Percentiles rank a stretch among this genome's conserved stretches.
Conservation (phyloP, 2,888 invertebrate genomes). For the Orthonevra nobilis region DNA sequence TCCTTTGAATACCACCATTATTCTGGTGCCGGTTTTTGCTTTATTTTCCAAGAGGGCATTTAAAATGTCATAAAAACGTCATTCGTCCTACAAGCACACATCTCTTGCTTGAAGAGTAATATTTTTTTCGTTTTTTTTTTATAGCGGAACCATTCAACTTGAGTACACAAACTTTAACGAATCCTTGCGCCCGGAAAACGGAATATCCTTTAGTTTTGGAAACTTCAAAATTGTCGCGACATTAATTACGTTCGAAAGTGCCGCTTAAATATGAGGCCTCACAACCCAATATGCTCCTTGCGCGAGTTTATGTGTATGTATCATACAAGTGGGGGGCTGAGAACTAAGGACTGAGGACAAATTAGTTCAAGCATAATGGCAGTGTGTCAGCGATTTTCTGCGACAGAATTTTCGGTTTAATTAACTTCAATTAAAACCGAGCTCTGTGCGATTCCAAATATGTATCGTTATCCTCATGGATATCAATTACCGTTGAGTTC, state of each 20-base stretch:
- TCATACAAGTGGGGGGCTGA: neutral
- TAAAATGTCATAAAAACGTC: conserved; percentile 63
- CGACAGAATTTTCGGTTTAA: conserved; percentile 66
- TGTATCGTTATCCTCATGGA: conserved; percentile 39
- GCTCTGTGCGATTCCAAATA: conserved; percentile 11
- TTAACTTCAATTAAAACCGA: conserved; percentile 61
- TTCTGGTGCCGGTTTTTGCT: neutral
- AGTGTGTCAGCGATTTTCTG: conserved; percentile 60
- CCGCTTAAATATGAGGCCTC: conserved; percentile 35
- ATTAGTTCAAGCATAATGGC: conserved; percentile 59
- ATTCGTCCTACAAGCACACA: conserved; percentile 26
- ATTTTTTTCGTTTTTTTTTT: conserved; percentile 4
- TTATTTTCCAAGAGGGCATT: conserved; percentile 35
- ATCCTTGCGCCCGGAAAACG: neutral
- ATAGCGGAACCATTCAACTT: conserved; percentile 18
- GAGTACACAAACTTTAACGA: neutral
- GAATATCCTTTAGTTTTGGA: conserved; percentile 8
- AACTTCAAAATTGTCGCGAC: conserved; percentile 26
- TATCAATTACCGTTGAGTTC: conserved; percentile 52
- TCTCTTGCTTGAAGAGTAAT: too few relatives aligned
- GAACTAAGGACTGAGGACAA: conserved; percentile 20
- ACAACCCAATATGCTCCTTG: too few relatives aligned
- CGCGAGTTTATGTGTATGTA: too few relatives aligned
- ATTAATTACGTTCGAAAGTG: conserved; percentile 43
- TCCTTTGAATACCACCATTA: conserved; percentile 29